Evolutionary conservation across 2,888 invertebrate species (phyloP).

Genomic region (Drosophila mayaguana): DNA sequence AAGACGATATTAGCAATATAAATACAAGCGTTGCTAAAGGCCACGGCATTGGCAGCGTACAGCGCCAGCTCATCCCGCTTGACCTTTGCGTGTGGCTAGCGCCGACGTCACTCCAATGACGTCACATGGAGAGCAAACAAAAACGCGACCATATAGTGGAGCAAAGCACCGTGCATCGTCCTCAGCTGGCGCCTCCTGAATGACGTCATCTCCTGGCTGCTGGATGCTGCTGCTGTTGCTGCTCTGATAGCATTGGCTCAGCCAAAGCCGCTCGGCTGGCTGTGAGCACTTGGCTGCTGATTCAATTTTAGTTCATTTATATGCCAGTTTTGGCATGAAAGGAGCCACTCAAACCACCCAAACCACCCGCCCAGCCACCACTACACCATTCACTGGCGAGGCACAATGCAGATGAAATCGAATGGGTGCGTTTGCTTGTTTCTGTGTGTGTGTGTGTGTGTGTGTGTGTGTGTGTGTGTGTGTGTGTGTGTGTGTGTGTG

Average conservation of each 20-base stretch:
- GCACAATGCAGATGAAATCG: conserved; percentile 49
- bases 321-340: conserved; percentile 59
- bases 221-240: conserved; percentile 17
- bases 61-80: conserved; percentile 23
- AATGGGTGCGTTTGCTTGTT: no score
- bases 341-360: conserved; percentile 26
- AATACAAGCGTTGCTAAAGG: conserved; percentile 50
- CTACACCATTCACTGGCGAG: conserved; percentile 2
- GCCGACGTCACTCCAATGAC: conserved; percentile 64
- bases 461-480: conserved; percentile 31
- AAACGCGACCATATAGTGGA: conserved; percentile 29
- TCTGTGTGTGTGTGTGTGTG: conserved; percentile 18
- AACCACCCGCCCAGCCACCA: conserved; percentile 14
- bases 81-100: conserved; percentile 58
- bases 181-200: conserved; percentile 14
- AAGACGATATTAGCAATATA: conserved; percentile 50
- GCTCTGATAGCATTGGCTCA: conserved; percentile 17
- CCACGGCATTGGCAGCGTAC: conserved; percentile 34
- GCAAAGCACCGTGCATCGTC: conserved; percentile 11
- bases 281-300: conserved; percentile 58
- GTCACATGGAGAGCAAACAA: conserved; percentile 59
- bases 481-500: conserved; percentile 18
- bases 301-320: conserved; percentile 65
- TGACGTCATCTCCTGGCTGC: conserved; percentile 47
- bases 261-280: conserved; percentile 31